Base-by-base conservation (phyloP, 2,113 vertebrate genomes). In the Alligator sinensis region DNA sequence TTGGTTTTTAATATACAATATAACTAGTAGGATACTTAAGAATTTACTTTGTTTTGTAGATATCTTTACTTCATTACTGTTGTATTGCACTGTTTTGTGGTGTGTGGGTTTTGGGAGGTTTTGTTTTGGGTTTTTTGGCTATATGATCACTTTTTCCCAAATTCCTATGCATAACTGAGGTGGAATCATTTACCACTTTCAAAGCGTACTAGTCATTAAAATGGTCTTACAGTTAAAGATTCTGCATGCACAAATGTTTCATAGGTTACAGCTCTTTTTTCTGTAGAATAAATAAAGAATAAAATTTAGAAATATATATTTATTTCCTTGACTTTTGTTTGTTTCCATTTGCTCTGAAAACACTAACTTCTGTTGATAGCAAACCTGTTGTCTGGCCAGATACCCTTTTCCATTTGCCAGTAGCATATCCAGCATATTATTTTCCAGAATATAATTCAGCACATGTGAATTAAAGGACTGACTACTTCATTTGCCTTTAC, bases 331-430 rank as follows among this genome's bases (percentile, higher is more conserved):
- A 77, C 13, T n/a, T 91, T 9, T 10, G 5, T 47, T 72, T 72
- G 24, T 38, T 47, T 47, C 47, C 21, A 24, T 38, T 72, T 58
- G 25, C 25, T 24, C 2, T 91, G 27, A 21, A 88, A 61, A 68
- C 47, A 17, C 28, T 2, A 62, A 0, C 93, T 86, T 6, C 54
- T 91, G 89, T 84, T 59, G 57, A 57, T 75, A 80, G 18, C 10
- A 0, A 0, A 3, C 10, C 47, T 9, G 59, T 57, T 60, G 24
- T 60, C 24, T 9, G 3, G 11, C 74, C 10, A 47, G 47, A 47
- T 47, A 47, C 47, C 7, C 47, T 47, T 47, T 47, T 47, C 47
- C 47, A 47, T 47, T 47, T 47, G 47, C 47, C 47, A 47, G 47
- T 47, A 47, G 47, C 47, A 47, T 47, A 47, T 47, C 47, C 47